phyloP scores from a whole-genome alignment of 2,113 vertebrate species.

The Cynoglossus semilaevis region DNA sequence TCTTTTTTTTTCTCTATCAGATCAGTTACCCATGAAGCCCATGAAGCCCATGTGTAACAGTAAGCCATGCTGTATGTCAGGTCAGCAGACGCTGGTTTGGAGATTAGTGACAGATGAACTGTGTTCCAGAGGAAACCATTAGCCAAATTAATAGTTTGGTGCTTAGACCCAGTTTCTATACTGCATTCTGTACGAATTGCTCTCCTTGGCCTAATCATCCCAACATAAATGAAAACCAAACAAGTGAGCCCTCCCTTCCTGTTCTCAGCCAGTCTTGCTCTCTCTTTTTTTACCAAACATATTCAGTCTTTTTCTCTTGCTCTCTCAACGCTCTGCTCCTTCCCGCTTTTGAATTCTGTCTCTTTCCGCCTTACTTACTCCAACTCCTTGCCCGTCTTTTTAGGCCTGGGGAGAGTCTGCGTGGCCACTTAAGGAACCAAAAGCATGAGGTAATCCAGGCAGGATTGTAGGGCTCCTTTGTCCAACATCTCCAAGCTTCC shows the following conservation, averaged over 20 bases:
- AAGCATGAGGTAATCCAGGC: slow-evolving; percentile 71
- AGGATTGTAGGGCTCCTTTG: slow-evolving; percentile 59
- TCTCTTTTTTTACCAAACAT: slow-evolving; percentile 34
- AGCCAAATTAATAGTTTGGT: slow-evolving; percentile 50
- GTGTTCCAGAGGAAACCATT: slow-evolving; percentile 39
- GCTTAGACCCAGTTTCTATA: slow-evolving; percentile 36
- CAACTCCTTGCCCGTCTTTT: slow-evolving; percentile 43
- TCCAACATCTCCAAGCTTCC: slow-evolving; percentile 64
- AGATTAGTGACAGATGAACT: slow-evolving; percentile 43
- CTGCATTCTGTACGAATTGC: slow-evolving; percentile 68
- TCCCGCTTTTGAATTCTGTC: slow-evolving; percentile 40
- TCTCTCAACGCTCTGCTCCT: slow-evolving; percentile 51
- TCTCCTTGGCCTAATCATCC: slow-evolving; percentile 61
- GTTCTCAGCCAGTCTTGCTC: background rate
- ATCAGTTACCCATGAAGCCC: no score
- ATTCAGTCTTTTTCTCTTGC: slow-evolving; percentile 41
- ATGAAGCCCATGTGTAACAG: no score
- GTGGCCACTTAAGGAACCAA: slow-evolving; percentile 69
- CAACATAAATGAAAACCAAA: slow-evolving; percentile 62
- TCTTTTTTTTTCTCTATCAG: no score
- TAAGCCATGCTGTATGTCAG: slow-evolving; percentile 19
- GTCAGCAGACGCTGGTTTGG: slow-evolving; percentile 16
- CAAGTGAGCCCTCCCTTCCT: slow-evolving; percentile 24
- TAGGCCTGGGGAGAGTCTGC: slow-evolving; percentile 46
- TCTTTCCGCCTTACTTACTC: slow-evolving; percentile 43